phyloP scores from a whole-genome alignment of 2,797 vertebrate genomes.

The Pseudochirops cupreus region DNA sequence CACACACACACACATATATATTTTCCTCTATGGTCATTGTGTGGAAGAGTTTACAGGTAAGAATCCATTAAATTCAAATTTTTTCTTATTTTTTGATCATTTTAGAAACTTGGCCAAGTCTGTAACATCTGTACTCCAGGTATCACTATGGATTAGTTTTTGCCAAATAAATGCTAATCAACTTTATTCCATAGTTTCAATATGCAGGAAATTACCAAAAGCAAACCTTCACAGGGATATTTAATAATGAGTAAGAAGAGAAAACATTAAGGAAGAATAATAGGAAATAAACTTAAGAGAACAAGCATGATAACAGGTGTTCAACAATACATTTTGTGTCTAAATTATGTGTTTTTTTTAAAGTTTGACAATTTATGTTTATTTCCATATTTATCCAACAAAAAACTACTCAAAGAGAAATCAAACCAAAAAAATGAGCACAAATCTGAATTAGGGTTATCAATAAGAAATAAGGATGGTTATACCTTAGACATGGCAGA shows the following conservation, averaged over 20 bases:
- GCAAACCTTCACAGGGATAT: neutral
- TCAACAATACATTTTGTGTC: constrained; percentile 5
- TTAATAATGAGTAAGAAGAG: neutral
- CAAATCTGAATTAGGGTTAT: constrained; percentile 11
- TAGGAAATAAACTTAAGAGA: neutral
- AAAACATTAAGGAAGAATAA: neutral
- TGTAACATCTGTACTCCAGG: neutral
- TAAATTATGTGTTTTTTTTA: constrained; percentile 22
- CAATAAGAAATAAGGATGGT: neutral
- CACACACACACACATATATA: no score
- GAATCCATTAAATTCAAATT: neutral
- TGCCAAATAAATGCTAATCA: neutral
- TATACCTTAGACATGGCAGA: neutral
- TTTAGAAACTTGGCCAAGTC: neutral
- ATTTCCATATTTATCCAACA: neutral
- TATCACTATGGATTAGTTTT: neutral
- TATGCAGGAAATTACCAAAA: neutral
- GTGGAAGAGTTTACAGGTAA: neutral
- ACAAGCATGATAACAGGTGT: neutral
- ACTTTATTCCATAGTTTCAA: neutral
- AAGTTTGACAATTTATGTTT: constrained; percentile 3
- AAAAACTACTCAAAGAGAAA: neutral
- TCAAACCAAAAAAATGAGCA: neutral
- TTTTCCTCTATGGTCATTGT: neutral
- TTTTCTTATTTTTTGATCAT: neutral